Conservation (phyloP, 2,888 invertebrate genomes). For the Cinara cedri region DNA sequence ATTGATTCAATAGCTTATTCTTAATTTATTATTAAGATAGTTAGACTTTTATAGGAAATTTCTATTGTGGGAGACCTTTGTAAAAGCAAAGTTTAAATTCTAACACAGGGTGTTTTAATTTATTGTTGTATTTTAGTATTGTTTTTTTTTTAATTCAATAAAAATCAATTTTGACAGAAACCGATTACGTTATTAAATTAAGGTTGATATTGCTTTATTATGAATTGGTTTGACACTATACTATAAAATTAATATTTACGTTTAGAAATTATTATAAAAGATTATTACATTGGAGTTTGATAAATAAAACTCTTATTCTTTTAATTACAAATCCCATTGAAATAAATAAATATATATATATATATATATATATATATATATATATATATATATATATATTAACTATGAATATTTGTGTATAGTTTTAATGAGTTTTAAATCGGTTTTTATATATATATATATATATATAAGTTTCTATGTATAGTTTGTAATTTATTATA, state of each 20-base stretch:
- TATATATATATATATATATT: too few relatives aligned
- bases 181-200: not conserved
- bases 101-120: not conserved
- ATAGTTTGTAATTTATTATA: too few relatives aligned
- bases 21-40: conserved; percentile 33
- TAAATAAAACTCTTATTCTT: too few relatives aligned
- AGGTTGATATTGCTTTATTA: not conserved
- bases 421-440: not conserved
- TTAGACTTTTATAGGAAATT: conserved; percentile 19
- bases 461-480: not conserved
- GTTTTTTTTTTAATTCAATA: not conserved
- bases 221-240: too few relatives aligned
- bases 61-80: not conserved
- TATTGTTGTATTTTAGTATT: not conserved
- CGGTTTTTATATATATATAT: not conserved
- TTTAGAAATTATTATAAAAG: too few relatives aligned
- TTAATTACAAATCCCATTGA: too few relatives aligned
- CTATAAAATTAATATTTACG: too few relatives aligned
- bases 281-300: too few relatives aligned
- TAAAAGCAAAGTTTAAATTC: not conserved
- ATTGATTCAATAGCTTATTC: conserved; percentile 44
- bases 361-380: too few relatives aligned
- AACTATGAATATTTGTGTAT: not conserved
- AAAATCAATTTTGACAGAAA: not conserved
- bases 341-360: too few relatives aligned